These are phyloP conservation scores for Torymus tubicola DNA, from an alignment of 2,888 invertebrate genomes.

Conservation along the genomic window DNA sequence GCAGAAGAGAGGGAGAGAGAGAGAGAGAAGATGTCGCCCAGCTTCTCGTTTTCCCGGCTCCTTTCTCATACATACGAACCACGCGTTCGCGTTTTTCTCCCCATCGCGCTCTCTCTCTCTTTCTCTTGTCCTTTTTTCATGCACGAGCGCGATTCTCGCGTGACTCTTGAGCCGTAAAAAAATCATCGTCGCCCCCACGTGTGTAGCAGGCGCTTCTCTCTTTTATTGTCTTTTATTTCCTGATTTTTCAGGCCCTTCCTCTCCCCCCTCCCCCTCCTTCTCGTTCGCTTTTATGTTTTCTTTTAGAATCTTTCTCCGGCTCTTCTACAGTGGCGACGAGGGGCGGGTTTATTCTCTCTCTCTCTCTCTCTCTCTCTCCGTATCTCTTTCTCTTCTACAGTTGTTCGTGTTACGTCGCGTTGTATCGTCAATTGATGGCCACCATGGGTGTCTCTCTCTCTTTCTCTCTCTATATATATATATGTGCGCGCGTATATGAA, in stretches of 20 bases:
- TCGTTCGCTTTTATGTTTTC: constrained; percentile 38
- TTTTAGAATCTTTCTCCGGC: constrained; percentile 7
- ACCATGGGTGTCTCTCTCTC: no score
- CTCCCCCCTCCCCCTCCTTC: neutral
- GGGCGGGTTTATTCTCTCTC: neutral
- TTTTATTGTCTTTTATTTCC: constrained; percentile 55
- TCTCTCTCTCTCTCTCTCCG: neutral
- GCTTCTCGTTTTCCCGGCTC: constrained; percentile 12
- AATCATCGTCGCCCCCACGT: constrained; percentile 35
- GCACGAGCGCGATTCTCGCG: constrained; percentile 17
- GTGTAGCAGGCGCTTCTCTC: neutral
- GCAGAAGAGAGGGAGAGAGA: constrained; percentile 2
- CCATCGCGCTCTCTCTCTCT: neutral
- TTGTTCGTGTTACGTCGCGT: neutral
- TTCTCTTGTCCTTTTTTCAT: constrained; percentile 13
- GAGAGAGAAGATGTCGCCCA: constrained; percentile 16
- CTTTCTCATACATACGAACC: neutral
- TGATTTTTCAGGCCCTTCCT: constrained; percentile 35
- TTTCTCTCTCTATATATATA: no score
- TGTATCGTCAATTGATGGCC: constrained; percentile 45
- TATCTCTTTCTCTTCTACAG: neutral
- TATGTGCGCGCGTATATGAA: neutral
- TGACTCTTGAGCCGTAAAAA: constrained; percentile 51
- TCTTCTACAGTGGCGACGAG: neutral
- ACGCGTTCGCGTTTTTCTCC: constrained; percentile 3